Evolutionary conservation across 2,113 vertebrate species (phyloP), one percentile per base, ranked within the genome.

Genomic region (Hymenochirus boettgeri): DNA sequence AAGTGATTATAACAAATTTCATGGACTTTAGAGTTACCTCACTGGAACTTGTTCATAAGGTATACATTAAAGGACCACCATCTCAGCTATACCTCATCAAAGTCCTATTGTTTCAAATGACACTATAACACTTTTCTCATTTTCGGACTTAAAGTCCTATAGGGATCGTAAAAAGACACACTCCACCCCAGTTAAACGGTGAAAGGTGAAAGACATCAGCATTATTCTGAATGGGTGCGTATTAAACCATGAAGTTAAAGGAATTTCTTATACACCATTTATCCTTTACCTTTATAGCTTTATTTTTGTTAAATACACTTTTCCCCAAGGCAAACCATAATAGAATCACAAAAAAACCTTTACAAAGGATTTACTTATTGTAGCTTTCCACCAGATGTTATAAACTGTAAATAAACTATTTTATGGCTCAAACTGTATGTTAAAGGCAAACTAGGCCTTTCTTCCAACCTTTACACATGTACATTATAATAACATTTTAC

Each of bases 61-160:
- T 29, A 10, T 9, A 19, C 19, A 50, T 29, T n/a, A 18, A 27
- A 29, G 25, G 52, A 55, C 52, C 52, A 55, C 52, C 52, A 18
- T 18, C 52, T 31, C 22, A 9, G 26, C 52, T 31, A 15, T 29
- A 25, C 26, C 52, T 55, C 52, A 55, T 55, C 52, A 55, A 55
- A 55, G 52, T 55, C 52, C 15, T 27, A 55, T 55, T 55, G 52
- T 55, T 55, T 55, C 52, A 55, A n/a, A 15, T n/a, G 52, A 55
- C n/a, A 55, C 17, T 18, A 8, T 55, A 55, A 55, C 52, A 55
- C 52, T 55, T 55, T 25, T 55, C 52, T 55, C 52, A 55, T 55
- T 55, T 31, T 31, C 25, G 19, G 12, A 10, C 52, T 55, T 55
- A 55, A 25, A 19, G 52, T 19, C 52, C 15, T 29, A 27, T 9